Conservation (phyloP, 2,888 invertebrate species). For the Parasteatoda lunata region DNA sequence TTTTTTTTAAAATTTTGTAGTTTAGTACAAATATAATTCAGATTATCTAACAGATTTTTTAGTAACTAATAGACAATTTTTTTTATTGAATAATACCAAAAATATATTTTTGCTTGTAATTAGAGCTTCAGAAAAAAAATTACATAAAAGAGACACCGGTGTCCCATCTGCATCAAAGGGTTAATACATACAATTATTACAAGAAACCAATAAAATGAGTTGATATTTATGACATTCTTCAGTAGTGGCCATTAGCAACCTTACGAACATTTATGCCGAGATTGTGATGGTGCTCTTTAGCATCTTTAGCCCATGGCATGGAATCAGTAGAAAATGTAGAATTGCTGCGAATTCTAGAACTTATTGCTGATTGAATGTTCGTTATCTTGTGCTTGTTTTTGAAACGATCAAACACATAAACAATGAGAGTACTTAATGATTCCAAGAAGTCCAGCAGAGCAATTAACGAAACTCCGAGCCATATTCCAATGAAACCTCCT, state of each 20-base stretch:
- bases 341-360: slow-evolving; percentile 15
- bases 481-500: slow-evolving; percentile 66
- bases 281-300: background rate
- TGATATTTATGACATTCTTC: background rate
- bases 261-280: slow-evolving; percentile 14
- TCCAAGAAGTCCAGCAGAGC: slow-evolving; percentile 60
- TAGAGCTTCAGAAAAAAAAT: too few relatives aligned
- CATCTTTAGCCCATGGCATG: slow-evolving; percentile 29
- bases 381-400: slow-evolving; percentile 20
- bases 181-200: background rate
- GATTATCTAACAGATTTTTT: background rate
- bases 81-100: background rate
- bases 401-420: slow-evolving; percentile 34
- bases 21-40: background rate
- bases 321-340: slow-evolving; percentile 28
- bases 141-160: too few relatives aligned
- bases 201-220: background rate
- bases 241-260: slow-evolving; percentile 16
- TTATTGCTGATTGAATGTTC: slow-evolving; percentile 22
- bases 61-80: background rate
- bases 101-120: too few relatives aligned
- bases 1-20: background rate
- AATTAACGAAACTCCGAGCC: slow-evolving; percentile 63
- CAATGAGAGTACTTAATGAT: slow-evolving; percentile 39
- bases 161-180: too few relatives aligned